Conservation (phyloP, 1,140 invertebrate genomes). For the Saxidomus purpurata region DNA sequence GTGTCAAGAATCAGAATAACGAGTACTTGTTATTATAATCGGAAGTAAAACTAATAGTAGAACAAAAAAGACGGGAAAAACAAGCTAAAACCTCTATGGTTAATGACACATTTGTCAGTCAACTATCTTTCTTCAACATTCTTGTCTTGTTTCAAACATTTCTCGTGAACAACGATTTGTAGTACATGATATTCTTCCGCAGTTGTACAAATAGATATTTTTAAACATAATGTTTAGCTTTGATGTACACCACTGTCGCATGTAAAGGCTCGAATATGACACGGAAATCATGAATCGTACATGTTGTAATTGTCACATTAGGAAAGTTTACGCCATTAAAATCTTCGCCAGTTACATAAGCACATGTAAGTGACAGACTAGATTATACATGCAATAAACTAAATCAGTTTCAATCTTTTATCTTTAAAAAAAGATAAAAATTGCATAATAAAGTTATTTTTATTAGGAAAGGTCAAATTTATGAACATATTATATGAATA, state of each 20-base stretch:
- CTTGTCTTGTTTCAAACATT: constrained; percentile 10
- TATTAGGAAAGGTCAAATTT: no score
- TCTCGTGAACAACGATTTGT: not conserved
- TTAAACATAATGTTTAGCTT: not conserved
- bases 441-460: no score
- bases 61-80: no score
- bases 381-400: no score
- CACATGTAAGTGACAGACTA: no score
- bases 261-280: not conserved
- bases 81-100: not conserved
- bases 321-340: not conserved
- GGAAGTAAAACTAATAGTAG: no score
- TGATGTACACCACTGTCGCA: not conserved
- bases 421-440: no score
- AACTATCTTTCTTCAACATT: not conserved
- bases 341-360: not conserved
- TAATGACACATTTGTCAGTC: not conserved
- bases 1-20: no score
- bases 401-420: no score
- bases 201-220: not conserved
- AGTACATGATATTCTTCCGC: constrained; percentile 5
- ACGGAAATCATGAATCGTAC: not conserved
- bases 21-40: no score
- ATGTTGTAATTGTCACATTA: constrained; percentile 19
- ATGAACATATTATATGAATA: no score